Conservation (phyloP, 2,113 vertebrate species). For the Odontophorus gujanensis region DNA sequence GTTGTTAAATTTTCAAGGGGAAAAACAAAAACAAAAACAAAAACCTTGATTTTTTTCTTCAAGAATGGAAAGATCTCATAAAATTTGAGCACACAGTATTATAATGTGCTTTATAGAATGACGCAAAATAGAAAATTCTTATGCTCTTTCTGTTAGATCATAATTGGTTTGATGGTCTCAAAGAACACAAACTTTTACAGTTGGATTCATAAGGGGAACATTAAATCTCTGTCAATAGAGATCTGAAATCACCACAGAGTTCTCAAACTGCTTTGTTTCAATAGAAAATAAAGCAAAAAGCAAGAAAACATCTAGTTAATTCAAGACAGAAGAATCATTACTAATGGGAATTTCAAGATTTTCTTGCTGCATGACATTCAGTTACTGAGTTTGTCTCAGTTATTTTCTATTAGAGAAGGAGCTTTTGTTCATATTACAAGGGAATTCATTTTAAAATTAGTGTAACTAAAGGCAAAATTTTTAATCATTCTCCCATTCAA, state of each 20-base stretch:
- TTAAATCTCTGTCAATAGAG: not conserved
- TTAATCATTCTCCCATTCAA: not conserved
- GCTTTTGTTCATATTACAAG: not conserved
- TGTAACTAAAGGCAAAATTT: not conserved
- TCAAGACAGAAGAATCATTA: not conserved
- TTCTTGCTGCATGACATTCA: not conserved
- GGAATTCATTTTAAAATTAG: not conserved
- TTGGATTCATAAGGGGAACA: not conserved
- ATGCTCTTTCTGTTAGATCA: not conserved
- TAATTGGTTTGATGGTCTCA: not conserved
- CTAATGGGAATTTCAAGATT: not conserved
- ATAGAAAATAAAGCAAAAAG: not conserved
- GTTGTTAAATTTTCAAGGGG: not conserved
- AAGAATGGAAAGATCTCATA: not conserved
- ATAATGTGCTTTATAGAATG: not conserved
- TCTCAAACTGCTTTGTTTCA: slow-evolving; percentile 1
- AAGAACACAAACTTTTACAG: not conserved
- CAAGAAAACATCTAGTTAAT: not conserved
- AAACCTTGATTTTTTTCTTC: not conserved
- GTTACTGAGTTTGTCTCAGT: not conserved
- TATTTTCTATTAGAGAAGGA: not conserved
- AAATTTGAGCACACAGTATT: not conserved
- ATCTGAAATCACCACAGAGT: not conserved
- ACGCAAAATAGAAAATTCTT: not conserved
- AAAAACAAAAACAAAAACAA: not conserved